phyloP scores from a whole-genome alignment of 2,113 vertebrate genomes.

The Campylomormyrus tamandua region DNA sequence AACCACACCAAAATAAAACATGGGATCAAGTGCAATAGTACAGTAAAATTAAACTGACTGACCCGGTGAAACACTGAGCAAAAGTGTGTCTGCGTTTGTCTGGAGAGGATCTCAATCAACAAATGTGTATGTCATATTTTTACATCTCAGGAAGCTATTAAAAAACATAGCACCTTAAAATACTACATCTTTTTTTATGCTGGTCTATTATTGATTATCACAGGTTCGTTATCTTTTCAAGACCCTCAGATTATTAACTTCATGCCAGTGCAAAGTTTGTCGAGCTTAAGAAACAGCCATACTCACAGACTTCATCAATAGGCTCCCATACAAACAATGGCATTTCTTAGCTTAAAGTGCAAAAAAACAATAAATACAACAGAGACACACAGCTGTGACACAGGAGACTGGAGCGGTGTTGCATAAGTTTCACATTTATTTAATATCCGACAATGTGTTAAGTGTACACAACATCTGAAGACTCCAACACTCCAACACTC shows the following conservation, averaged over 20 bases:
- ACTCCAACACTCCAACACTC: slow-evolving; percentile 67
- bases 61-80: neutral
- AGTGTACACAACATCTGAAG: slow-evolving; percentile 70
- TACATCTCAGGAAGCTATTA: neutral
- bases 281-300: neutral
- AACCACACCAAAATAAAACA: neutral
- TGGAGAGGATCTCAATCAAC: neutral
- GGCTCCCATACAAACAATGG: neutral
- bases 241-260: too few species aligned
- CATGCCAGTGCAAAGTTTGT: neutral
- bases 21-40: neutral
- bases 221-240: neutral
- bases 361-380: neutral
- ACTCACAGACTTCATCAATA: neutral
- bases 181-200: neutral
- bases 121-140: neutral
- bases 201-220: neutral
- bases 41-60: neutral
- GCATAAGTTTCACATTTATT: slow-evolving; percentile 88
- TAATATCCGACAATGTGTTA: slow-evolving; percentile 76
- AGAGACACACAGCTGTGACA: neutral
- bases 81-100: neutral
- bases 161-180: neutral
- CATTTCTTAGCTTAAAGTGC: neutral
- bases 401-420: slow-evolving; percentile 45